Conservation (phyloP, 2,888 invertebrate genomes). For the Callosobruchus maculatus region DNA sequence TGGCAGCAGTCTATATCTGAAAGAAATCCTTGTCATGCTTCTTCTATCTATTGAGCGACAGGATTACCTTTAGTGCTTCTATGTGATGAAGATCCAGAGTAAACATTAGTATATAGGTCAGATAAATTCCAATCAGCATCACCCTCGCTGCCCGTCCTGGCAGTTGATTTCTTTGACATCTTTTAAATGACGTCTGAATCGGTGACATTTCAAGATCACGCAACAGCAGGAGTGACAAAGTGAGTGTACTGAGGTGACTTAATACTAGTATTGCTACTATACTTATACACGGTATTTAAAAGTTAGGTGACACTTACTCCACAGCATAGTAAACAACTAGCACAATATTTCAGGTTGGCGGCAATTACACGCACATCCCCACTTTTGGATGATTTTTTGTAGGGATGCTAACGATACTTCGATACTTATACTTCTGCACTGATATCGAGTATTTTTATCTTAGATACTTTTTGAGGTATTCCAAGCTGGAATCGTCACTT, state of each 20-base stretch:
- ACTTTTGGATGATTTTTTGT: too few species aligned
- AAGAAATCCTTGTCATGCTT: neutral
- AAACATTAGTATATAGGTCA: constrained; percentile 8
- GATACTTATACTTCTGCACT: too few species aligned
- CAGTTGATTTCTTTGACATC: constrained; percentile 27
- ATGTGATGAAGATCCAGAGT: constrained; percentile 15
- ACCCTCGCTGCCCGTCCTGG: constrained; percentile 23
- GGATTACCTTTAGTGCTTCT: constrained; percentile 14
- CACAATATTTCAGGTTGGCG: too few species aligned
- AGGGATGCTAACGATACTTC: too few species aligned
- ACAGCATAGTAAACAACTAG: too few species aligned
- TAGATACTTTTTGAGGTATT: too few species aligned
- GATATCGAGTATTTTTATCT: too few species aligned
- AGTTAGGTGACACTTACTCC: too few species aligned
- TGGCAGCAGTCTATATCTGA: neutral
- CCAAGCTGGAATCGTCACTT: too few species aligned
- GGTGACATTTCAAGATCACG: neutral
- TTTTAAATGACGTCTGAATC: neutral
- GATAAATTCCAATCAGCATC: constrained; percentile 19
- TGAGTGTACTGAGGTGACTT: neutral
- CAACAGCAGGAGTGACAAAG: neutral
- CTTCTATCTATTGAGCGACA: neutral
- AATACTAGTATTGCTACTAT: neutral
- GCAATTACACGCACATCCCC: too few species aligned
- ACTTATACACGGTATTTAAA: too few species aligned